phyloP scores from a whole-genome alignment of 2,113 vertebrate genomes.

The Oreochromis tanganicae region DNA sequence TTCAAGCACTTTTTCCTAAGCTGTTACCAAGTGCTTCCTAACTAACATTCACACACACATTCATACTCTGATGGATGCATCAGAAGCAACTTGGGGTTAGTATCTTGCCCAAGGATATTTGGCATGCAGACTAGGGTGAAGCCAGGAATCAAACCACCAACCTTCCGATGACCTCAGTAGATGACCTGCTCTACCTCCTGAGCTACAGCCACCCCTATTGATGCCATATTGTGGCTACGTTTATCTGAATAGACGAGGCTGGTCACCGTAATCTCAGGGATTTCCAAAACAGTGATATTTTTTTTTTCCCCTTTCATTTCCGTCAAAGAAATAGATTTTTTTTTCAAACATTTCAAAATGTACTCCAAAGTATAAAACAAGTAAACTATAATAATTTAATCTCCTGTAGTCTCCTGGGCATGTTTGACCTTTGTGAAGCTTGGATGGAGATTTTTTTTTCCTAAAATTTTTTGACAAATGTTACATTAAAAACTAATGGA shows the following conservation, averaged over 20 bases:
- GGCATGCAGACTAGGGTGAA: neutral
- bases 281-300: neutral
- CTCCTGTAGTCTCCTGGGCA: neutral
- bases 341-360: neutral
- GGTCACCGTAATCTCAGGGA: neutral
- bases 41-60: neutral
- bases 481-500: neutral
- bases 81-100: neutral
- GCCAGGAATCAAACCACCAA: neutral
- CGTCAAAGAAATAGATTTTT: neutral
- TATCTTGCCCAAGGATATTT: too few relatives aligned
- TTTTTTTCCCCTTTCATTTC: neutral
- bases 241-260: neutral
- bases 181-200: too few relatives aligned
- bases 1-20: too few relatives aligned
- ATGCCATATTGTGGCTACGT: neutral
- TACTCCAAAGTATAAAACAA: neutral
- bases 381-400: neutral
- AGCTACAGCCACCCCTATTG: too few relatives aligned
- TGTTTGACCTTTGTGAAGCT: neutral
- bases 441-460: neutral
- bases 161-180: neutral
- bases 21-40: neutral
- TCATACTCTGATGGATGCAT: neutral
- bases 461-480: neutral